Conservation (phyloP, 2,113 vertebrate species). For the Zootoca vivipara region DNA sequence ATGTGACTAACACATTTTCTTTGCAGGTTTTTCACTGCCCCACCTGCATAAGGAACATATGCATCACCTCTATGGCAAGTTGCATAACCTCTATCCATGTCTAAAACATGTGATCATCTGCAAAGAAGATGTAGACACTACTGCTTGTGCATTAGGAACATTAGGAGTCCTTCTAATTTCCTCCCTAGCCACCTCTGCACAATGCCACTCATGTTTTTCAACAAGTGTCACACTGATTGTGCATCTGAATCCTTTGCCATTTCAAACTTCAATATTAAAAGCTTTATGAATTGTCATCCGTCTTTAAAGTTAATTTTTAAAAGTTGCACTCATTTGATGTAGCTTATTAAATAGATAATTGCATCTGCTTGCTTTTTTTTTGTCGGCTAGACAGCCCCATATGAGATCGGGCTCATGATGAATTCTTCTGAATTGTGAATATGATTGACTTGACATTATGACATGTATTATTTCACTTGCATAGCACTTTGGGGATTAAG, state of each 20-base stretch:
- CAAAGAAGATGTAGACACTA: neutral
- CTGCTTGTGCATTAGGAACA: too few relatives aligned
- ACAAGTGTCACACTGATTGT: neutral
- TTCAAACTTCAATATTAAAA: neutral
- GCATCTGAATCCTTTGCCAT: neutral
- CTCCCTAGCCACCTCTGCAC: neutral
- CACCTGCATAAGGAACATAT: neutral
- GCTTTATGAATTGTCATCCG: constrained; percentile 15
- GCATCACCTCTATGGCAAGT: neutral
- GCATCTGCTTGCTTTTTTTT: constrained; percentile 48
- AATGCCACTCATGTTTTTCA: constrained; percentile 17
- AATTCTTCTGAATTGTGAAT: constrained; percentile 69
- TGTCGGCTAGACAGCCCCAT: constrained; percentile 55
- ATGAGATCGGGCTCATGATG: constrained; percentile 36
- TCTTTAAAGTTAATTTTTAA: constrained; percentile 49
- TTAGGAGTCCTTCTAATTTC: constrained; percentile 5
- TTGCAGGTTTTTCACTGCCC: neutral
- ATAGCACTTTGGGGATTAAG: constrained; percentile 56
- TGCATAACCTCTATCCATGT: neutral
- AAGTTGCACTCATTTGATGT: constrained; percentile 30
- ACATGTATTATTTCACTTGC: constrained; percentile 58
- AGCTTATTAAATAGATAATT: constrained; percentile 59
- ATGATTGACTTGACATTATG: constrained; percentile 67
- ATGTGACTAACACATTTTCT: neutral
- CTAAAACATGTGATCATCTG: neutral